Conservation (phyloP, 2,797 vertebrate genomes). For the Lemur catta region DNA sequence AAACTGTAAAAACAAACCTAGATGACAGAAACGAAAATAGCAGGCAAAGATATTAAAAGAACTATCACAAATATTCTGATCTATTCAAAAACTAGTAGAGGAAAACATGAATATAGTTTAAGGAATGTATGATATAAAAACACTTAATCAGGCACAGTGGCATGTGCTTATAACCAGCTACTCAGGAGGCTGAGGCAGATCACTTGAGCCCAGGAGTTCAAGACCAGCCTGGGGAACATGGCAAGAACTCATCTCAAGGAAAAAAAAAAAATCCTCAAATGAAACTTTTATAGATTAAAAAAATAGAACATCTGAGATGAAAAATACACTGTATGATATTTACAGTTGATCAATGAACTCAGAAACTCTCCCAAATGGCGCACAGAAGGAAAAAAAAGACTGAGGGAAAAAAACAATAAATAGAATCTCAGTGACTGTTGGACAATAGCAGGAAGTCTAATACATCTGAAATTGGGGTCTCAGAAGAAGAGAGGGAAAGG, state of each 20-base stretch:
- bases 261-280: background rate
- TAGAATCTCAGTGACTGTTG: background rate
- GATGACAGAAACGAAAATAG: background rate
- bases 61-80: background rate
- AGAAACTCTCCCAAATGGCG: background rate
- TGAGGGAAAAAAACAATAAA: background rate
- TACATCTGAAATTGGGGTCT: background rate
- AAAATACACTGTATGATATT: background rate
- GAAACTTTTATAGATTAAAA: background rate
- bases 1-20: background rate
- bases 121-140: background rate
- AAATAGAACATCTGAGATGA: background rate
- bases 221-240: background rate
- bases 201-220: background rate
- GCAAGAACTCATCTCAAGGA: background rate
- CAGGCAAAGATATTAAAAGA: background rate
- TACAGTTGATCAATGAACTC: background rate
- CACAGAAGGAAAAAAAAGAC: background rate
- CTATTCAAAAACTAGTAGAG: background rate
- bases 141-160: background rate
- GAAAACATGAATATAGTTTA: conserved; percentile 13
- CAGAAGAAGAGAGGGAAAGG: background rate
- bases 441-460: background rate
- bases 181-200: background rate
- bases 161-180: background rate